phyloP scores from a whole-genome alignment of 1,140 invertebrate genomes.

The Papilio machaon region DNA sequence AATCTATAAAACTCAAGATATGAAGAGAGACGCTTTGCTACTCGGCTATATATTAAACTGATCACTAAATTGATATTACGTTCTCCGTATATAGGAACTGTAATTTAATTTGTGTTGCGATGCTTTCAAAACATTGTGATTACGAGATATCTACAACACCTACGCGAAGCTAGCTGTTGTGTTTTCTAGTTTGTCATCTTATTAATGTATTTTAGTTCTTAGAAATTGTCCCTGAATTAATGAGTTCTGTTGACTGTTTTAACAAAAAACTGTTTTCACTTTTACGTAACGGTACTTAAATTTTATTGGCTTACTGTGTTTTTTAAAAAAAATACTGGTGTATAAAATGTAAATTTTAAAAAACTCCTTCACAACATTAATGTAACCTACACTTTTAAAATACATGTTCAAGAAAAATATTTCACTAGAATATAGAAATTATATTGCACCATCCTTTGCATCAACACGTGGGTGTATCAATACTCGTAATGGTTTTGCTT shows the following conservation, averaged over 20 bases:
- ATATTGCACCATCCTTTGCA: neutral
- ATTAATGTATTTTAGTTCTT: slow-evolving; percentile 8
- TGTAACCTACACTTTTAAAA: no score
- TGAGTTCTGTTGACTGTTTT: neutral
- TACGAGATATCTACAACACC: slow-evolving; percentile 7
- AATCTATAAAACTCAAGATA: neutral
- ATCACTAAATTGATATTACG: neutral
- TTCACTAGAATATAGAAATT: neutral
- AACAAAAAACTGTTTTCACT: neutral
- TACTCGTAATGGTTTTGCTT: neutral
- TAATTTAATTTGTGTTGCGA: neutral
- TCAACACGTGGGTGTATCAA: neutral
- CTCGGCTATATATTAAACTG: neutral
- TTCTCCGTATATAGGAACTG: neutral
- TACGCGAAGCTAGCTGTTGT: neutral
- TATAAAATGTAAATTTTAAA: neutral
- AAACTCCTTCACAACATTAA: neutral
- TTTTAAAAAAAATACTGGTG: neutral
- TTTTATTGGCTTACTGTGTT: neutral
- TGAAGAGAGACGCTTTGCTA: neutral
- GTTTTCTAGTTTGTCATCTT: neutral
- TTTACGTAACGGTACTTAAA: neutral
- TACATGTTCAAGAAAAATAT: neutral
- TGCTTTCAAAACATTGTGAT: neutral
- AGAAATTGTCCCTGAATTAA: slow-evolving; percentile 1